Base-by-base conservation (phyloP, 2,113 vertebrate genomes). In the Caretta caretta region DNA sequence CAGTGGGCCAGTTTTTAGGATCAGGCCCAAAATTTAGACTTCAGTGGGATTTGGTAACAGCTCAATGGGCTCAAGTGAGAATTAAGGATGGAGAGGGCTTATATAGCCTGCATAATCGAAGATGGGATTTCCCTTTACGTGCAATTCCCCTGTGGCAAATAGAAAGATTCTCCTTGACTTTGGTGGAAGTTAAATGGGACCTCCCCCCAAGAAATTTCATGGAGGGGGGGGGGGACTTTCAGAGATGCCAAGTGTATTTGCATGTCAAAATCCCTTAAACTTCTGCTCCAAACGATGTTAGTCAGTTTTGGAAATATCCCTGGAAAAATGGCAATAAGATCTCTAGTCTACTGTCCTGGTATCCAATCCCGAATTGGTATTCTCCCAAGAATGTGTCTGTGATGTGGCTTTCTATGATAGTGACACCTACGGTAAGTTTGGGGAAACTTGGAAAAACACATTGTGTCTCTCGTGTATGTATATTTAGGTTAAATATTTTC, bases 1-100 rank as follows among this genome's bases (percentile, higher is more conserved):
- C 46, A 79, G 11, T 42, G 81, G 92, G 46, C 2, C 85, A 22
- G 35, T 53, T 86, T 85, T 93, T 56, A 95, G 83, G 19, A 27
- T 89, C 50, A 46, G 89, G 82, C 69, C n/a, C 35, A 35, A 42
- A n/a, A 92, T 91, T 95, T 83, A 69, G 56, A 94, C 95, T 93
- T 90, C 10, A 53, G 65, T 88, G 0, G 0, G 53, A 83, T 92
- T 96, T 97, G 35, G 27, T 72, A 78, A 92, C 12, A 81, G 42
- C 76, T 90, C 42, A 95, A 93, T 27, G 51, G 17, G 42, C 12
- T 96, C 94, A 91, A 53, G 49, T 92, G 24, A 42, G 72, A 12
- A 24, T 46, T 46, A 75, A 42, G 38, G 72, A 31, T 57, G 31
- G 11, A 19, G 86, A 38, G 80, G 89, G 72, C 1, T 62, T 88